Evolutionary conservation across 1,140 invertebrate species (phyloP).

Genomic region (Bombus breviceps): DNA sequence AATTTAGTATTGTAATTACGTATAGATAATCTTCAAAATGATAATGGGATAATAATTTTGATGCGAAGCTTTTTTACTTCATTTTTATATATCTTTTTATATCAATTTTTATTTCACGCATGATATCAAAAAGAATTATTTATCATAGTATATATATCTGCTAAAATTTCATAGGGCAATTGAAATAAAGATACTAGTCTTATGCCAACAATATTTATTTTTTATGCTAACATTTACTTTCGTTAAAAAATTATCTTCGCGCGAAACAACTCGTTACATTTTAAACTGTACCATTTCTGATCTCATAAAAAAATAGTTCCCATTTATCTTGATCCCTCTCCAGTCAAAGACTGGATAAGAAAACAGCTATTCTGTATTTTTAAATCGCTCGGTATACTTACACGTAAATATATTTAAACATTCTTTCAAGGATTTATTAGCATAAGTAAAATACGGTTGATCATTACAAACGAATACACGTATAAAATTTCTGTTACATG

Average conservation of each 20-base stretch:
- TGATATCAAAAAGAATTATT: no score
- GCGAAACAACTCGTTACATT: not conserved
- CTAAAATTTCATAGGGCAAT: not conserved
- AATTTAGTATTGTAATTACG: not conserved
- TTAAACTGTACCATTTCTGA: not conserved
- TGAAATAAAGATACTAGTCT: not conserved
- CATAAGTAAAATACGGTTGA: conserved; percentile 25
- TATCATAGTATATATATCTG: not conserved
- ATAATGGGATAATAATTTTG: not conserved
- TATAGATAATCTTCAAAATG: not conserved
- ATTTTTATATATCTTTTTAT: not conserved
- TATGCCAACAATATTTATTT: conserved; percentile 35
- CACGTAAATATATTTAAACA: not conserved
- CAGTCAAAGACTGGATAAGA: not conserved
- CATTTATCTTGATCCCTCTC: not conserved
- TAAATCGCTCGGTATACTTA: not conserved
- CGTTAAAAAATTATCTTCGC: conserved; percentile 7
- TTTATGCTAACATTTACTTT: conserved; percentile 1
- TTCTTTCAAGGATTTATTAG: not conserved
- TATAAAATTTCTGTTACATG: conserved; percentile 14
- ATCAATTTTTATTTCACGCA: not conserved
- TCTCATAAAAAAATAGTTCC: not conserved
- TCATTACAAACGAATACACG: not conserved
- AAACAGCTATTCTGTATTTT: not conserved
- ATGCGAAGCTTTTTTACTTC: not conserved